Conservation (phyloP, 2,113 vertebrate species). For the Phaethon lepturus region DNA sequence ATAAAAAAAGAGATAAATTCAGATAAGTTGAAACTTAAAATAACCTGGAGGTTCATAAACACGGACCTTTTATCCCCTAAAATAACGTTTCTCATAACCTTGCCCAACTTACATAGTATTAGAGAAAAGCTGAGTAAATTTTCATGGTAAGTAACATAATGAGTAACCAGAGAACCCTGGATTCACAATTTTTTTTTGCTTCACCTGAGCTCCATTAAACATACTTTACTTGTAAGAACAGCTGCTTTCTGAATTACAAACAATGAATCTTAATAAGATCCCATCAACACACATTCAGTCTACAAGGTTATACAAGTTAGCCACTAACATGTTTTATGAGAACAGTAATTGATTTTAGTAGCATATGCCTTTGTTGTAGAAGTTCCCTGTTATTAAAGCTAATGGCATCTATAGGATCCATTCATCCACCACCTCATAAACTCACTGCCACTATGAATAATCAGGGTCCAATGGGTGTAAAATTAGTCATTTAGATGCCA, state of each 20-base stretch:
- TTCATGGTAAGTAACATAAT: background rate
- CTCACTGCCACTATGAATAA: conserved; percentile 15
- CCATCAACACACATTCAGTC: background rate
- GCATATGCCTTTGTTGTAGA: conserved; percentile 13
- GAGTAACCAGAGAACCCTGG: background rate
- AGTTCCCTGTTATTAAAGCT: conserved; percentile 19
- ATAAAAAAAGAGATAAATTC: background rate
- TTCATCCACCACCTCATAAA: conserved; percentile 25
- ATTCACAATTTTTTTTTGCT: background rate
- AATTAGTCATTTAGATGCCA: conserved; percentile 31
- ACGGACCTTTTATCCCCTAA: background rate
- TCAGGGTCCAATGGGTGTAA: background rate
- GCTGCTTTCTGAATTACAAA: background rate
- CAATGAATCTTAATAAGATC: conserved; percentile 1
- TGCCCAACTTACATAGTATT: background rate
- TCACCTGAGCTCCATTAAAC: background rate
- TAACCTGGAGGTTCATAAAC: background rate
- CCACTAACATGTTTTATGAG: background rate
- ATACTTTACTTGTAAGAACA: background rate
- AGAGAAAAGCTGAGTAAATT: background rate
- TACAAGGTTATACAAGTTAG: background rate
- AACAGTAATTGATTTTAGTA: conserved; percentile 19
- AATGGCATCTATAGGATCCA: conserved; percentile 24
- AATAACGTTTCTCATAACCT: accelerated
- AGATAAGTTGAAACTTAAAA: background rate